Evolutionary conservation across 2,888 invertebrate genomes (phyloP).

Genomic region (Harmothoe impar): DNA sequence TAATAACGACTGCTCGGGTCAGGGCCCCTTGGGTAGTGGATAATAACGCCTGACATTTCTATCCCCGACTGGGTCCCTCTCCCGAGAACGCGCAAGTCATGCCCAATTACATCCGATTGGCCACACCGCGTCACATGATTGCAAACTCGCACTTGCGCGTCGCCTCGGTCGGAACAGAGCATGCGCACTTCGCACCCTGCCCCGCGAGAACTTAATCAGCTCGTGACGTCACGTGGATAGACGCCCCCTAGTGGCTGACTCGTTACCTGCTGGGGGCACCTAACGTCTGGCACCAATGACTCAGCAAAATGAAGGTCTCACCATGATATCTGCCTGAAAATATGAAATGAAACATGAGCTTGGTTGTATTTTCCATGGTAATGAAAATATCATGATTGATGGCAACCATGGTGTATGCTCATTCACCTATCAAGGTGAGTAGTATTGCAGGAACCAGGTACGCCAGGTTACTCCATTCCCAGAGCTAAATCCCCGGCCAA

Average conservation of each 20-base stretch:
- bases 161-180: neutral
- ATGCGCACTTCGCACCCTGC: neutral
- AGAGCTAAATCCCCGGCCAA: too few relatives aligned
- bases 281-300: neutral
- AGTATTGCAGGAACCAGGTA: too few relatives aligned
- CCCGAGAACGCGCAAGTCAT: neutral
- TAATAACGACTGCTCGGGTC: neutral
- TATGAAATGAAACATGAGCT: too few relatives aligned
- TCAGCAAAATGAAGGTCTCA: neutral
- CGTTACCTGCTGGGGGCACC: neutral
- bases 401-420: too few relatives aligned
- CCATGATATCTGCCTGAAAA: too few relatives aligned
- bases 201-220: neutral
- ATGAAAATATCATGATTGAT: too few relatives aligned
- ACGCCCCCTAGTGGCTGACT: neutral
- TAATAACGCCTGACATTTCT: constrained; percentile 29
- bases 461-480: too few relatives aligned
- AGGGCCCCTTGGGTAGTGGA: neutral
- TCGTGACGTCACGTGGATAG: neutral
- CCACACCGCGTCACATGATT: neutral
- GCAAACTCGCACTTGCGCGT: constrained; percentile 7
- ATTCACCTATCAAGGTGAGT: too few relatives aligned
- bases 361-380: too few relatives aligned
- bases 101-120: constrained; percentile 29
- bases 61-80: neutral